phyloP scores from a whole-genome alignment of 2,888 invertebrate genomes.

The Dione juno region DNA sequence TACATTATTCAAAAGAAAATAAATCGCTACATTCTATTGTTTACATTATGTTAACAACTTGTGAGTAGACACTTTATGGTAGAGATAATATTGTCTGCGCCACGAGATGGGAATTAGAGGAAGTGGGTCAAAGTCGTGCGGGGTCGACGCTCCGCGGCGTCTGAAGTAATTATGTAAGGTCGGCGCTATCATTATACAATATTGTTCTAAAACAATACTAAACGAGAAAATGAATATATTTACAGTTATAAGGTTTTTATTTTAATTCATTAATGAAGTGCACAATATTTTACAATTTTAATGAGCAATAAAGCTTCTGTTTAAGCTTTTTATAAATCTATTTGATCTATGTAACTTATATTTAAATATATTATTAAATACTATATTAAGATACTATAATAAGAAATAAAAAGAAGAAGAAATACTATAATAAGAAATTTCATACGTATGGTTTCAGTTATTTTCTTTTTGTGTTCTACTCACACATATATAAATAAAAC shows the following conservation, averaged over 20 bases:
- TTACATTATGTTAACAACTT: neutral
- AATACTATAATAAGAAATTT: neutral
- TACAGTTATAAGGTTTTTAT: conserved; percentile 1
- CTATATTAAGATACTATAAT: no score
- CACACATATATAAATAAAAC: neutral
- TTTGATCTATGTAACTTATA: no score
- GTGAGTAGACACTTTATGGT: conserved; percentile 16
- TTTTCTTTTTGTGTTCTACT: neutral
- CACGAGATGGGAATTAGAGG: conserved; percentile 77
- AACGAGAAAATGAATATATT: conserved; percentile 10
- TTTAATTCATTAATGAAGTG: neutral
- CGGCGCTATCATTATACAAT: conserved; percentile 54
- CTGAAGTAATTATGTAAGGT: conserved; percentile 78
- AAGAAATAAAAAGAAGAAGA: no score
- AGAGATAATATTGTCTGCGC: conserved; percentile 60
- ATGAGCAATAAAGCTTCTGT: neutral
- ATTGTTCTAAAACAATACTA: conserved; percentile 37
- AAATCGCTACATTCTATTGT: neutral
- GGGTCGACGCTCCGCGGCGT: conserved; percentile 71
- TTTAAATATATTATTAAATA: no score
- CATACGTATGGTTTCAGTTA: neutral
- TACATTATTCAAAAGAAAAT: neutral
- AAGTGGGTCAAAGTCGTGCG: conserved; percentile 81
- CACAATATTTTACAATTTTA: neutral
- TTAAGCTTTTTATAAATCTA: neutral